Conservation (phyloP, 2,113 vertebrate species). For the Vulpes lagopus region DNA sequence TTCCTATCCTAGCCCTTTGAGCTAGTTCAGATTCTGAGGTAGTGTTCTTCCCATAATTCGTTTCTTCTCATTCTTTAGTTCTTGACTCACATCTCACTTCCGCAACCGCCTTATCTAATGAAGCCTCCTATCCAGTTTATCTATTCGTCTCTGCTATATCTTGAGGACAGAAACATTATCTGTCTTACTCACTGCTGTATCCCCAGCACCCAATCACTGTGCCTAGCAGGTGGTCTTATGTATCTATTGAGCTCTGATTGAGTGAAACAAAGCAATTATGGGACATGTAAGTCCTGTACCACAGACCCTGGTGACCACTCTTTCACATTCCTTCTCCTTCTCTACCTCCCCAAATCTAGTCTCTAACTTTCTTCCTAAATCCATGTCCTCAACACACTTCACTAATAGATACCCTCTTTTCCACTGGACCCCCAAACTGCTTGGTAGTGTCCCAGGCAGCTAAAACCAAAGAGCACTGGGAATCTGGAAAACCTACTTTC, state of each 20-base stretch:
- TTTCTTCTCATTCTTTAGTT: neutral
- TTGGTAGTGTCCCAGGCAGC: neutral
- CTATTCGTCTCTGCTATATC: neutral
- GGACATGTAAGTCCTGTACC: neutral
- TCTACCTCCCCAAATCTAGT: neutral
- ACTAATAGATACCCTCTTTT: neutral
- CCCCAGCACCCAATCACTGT: neutral
- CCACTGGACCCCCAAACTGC: neutral
- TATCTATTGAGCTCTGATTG: neutral
- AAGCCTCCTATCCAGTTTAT: neutral
- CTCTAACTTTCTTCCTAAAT: constrained; percentile 41
- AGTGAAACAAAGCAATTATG: constrained; percentile 36
- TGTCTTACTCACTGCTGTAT: neutral
- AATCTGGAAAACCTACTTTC: constrained; percentile 7
- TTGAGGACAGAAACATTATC: neutral
- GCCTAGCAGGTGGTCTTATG: neutral
- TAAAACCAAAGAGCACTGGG: neutral
- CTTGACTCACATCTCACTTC: neutral
- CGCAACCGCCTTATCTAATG: neutral
- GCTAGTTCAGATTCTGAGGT: neutral
- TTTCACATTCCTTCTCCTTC: neutral
- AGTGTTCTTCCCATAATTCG: neutral
- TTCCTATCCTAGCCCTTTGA: neutral
- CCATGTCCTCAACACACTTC: neutral
- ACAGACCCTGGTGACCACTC: neutral